Conservation (phyloP, 2,888 invertebrate species). For the Drosophila mimetica region DNA sequence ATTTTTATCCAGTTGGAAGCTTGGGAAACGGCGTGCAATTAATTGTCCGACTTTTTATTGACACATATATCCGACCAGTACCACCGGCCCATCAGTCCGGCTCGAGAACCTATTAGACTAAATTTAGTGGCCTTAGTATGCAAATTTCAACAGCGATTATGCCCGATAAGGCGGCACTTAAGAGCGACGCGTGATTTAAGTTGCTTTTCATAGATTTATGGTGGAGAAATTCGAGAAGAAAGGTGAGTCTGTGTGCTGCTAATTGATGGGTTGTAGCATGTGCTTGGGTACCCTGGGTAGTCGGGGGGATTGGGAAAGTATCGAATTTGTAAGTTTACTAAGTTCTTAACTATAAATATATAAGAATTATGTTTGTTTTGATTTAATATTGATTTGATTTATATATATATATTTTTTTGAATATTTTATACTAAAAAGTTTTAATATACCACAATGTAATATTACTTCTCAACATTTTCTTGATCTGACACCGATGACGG, state of each 20-base stretch:
- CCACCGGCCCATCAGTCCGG: slow-evolving; percentile 40
- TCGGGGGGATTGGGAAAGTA: background rate
- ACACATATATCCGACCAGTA: slow-evolving; percentile 52
- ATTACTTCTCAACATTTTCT: too few relatives aligned
- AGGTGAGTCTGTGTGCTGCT: slow-evolving; percentile 30
- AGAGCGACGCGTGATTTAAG: slow-evolving; percentile 50
- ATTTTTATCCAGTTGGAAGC: slow-evolving; percentile 9
- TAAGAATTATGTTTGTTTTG: too few relatives aligned
- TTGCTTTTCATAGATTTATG: slow-evolving; percentile 31
- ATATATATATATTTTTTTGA: too few relatives aligned
- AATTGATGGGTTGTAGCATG: slow-evolving; percentile 49
- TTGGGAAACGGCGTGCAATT: slow-evolving; percentile 50
- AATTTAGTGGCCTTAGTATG: slow-evolving; percentile 67
- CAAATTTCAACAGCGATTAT: slow-evolving; percentile 57
- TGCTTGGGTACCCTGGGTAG: slow-evolving; percentile 13
- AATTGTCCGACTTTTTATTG: slow-evolving; percentile 62
- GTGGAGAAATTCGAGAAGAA: slow-evolving; percentile 39
- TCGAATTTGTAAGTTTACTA: background rate
- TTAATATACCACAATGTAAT: too few relatives aligned
- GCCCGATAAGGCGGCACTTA: slow-evolving; percentile 44
- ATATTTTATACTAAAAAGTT: too few relatives aligned
- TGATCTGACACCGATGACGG: too few relatives aligned
- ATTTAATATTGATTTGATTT: too few relatives aligned
- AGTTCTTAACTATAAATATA: background rate
- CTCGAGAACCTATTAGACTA: slow-evolving; percentile 59